Percentiles rank a stretch among this genome's conserved stretches.
These are phyloP conservation scores for Anthopleura xanthogrammica DNA, from an alignment of 92 coral and sea anemone genomes.

Conservation along the genomic window DNA sequence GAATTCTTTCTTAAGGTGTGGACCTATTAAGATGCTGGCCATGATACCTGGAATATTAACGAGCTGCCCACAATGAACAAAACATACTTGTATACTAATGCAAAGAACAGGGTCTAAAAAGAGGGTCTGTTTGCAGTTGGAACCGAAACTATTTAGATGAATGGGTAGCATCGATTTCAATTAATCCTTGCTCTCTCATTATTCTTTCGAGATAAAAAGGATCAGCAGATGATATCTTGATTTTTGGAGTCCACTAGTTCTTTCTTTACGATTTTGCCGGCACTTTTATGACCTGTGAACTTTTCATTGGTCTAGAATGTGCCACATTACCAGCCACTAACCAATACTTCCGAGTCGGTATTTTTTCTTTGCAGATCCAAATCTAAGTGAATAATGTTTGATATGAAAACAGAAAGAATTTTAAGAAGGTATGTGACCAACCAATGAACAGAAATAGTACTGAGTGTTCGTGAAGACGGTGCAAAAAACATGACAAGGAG, in stretches of 20 bases:
- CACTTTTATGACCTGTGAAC: background rate
- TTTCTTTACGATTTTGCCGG: background rate
- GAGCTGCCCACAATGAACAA: background rate
- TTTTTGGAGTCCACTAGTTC: background rate
- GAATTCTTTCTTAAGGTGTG: conserved; percentile 9
- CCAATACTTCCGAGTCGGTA: background rate
- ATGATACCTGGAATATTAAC: background rate
- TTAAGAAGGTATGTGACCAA: background rate
- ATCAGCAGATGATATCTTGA: background rate
- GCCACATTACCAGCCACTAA: conserved; percentile 4
- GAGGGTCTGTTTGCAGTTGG: background rate
- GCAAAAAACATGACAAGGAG: background rate
- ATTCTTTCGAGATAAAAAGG: background rate
- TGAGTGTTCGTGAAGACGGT: background rate
- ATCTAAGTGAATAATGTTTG: background rate
- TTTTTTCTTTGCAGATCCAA: background rate
- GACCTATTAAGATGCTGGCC: background rate
- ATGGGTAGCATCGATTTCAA: background rate
- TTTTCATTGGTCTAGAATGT: conserved; percentile 1
- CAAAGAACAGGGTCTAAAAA: background rate
- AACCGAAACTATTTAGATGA: background rate
- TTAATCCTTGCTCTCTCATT: background rate
- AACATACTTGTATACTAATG: background rate
- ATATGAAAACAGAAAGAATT: background rate
- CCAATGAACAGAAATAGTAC: background rate